Evolutionary conservation across 2,888 invertebrate species (phyloP), one percentile per base, ranked within the genome.

Genomic region (Spatulosminthurus flaviceps): DNA sequence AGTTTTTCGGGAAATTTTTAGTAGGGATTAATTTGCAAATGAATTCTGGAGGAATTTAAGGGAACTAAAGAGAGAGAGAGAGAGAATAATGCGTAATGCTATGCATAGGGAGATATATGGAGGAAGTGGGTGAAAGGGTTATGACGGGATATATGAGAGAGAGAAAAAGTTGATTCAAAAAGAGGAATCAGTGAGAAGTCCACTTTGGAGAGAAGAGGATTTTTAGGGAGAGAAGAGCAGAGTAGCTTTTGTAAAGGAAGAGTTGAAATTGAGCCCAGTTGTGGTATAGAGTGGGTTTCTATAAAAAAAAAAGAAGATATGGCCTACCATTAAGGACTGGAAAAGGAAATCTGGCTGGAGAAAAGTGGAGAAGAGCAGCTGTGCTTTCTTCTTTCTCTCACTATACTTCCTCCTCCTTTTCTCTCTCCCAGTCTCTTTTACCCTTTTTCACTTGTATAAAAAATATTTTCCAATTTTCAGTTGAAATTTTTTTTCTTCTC

Each of bases 401-500:
- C n/a, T 34, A 4, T 34, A 4, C 34, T 34, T 34, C 34, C 34
- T 34, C 34, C 34, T 34, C 34, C 16, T 60, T 60, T 60, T 4
- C 21, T 4, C 21, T 60, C 60, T 60, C 5, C n/a, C n/a, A n/a
- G n/a, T 60, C 60, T 21, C 60, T 13, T 21, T 64, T 64, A 24
- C 21, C 16, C 61, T 73, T 43, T n/a, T n/a, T n/a, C n/a, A n/a
- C n/a, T n/a, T n/a, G n/a, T 19, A 21, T 43, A 61, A 72, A 73
- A 73, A 73, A 73, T 61, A 61, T 60, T 73, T 73, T 73, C 72
- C 73, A 73, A 73, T 64, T 66, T 75, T 75, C 75, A 75, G 41
- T 64, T 24, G 24, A 19, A 73, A 24, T 51, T 51, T 51, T 51
- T 60, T 24, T 28, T 60, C 60, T 28, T 60, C 16, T 24, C 24